Conservation (phyloP, 2,113 vertebrate species). For the Circaetus gallicus region DNA sequence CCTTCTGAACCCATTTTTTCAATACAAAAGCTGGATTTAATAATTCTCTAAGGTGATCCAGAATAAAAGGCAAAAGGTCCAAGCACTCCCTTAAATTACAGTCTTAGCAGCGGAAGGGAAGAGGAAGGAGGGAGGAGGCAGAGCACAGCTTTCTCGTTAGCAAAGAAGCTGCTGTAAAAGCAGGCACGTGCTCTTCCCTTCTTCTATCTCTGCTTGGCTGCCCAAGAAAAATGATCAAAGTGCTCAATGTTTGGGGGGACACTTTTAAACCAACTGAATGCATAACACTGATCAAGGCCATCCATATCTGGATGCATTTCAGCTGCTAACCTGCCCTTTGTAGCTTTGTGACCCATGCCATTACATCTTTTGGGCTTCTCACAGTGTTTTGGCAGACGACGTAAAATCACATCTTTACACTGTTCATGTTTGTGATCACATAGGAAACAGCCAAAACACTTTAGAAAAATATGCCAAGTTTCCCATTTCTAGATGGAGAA, state of each 20-base stretch:
- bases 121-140: neutral
- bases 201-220: neutral
- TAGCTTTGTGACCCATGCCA: neutral
- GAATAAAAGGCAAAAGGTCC: neutral
- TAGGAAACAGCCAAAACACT: neutral
- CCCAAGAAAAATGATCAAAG: neutral
- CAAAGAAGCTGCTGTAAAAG: neutral
- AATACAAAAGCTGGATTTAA: neutral
- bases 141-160: neutral
- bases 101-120: neutral
- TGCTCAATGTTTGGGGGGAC: neutral
- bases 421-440: neutral
- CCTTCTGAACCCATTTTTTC: neutral
- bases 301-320: neutral
- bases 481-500: neutral
- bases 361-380: neutral
- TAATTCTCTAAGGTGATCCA: neutral
- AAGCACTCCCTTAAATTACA: neutral
- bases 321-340: neutral
- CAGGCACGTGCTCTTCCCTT: neutral
- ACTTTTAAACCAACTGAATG: neutral
- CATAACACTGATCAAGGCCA: neutral
- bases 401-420: neutral
- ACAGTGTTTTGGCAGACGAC: neutral
- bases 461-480: neutral